Evolutionary conservation across 2,888 invertebrate genomes (phyloP).

Genomic region (Brenthis hecate): DNA sequence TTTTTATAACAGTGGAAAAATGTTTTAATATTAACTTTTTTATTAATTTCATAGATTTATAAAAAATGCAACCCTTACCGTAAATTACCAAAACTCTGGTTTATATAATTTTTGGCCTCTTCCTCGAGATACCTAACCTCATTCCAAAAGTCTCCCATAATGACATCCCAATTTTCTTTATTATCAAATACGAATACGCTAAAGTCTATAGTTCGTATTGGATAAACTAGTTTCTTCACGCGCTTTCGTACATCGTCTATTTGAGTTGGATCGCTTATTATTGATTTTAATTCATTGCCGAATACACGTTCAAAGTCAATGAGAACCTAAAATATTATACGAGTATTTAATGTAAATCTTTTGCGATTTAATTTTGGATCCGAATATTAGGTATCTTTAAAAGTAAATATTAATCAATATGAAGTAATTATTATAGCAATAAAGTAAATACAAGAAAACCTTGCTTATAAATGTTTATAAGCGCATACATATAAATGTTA

Average conservation of each 20-base stretch:
- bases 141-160: slow-evolving; percentile 89
- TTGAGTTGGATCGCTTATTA: slow-evolving; percentile 92
- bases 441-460: too few relatives aligned
- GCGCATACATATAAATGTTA: too few relatives aligned
- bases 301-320: slow-evolving; percentile 95
- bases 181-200: slow-evolving; percentile 91
- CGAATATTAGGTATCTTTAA: too few relatives aligned
- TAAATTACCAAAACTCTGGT: slow-evolving; percentile 91
- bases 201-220: slow-evolving; percentile 90
- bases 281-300: slow-evolving; percentile 91
- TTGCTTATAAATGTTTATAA: too few relatives aligned
- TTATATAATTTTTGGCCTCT: slow-evolving; percentile 92
- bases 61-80: slow-evolving; percentile 62
- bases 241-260: slow-evolving; percentile 92
- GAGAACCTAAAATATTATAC: slow-evolving; percentile 80
- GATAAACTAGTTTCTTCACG: slow-evolving; percentile 88
- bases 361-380: background rate
- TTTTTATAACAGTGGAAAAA: background rate
- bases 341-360: too few relatives aligned
- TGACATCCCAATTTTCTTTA: slow-evolving; percentile 93
- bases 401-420: too few relatives aligned
- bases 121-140: slow-evolving; percentile 89
- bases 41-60: background rate
- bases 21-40: too few relatives aligned
- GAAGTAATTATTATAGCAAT: too few relatives aligned